A percentile compares a stretch with the other conserved stretches of the same genome.
These are phyloP conservation scores for Dolichoris vasculosae DNA, from an alignment of 1,140 invertebrate genomes.

Conservation along the genomic window DNA sequence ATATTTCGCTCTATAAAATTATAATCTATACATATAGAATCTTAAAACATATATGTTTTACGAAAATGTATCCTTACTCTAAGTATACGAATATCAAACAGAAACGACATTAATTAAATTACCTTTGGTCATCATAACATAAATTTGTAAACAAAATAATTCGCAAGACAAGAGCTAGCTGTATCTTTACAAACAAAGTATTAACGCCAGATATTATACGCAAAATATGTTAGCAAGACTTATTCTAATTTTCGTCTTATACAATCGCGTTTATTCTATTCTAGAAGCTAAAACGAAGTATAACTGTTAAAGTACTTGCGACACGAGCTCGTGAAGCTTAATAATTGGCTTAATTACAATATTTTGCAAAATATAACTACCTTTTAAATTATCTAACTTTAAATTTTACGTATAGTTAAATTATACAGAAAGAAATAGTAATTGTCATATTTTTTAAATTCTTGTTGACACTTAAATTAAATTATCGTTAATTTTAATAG, in stretches of 20 bases:
- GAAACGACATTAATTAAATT: background rate
- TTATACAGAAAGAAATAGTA: background rate
- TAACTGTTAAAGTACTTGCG: background rate
- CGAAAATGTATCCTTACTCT: background rate
- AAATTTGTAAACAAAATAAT: background rate
- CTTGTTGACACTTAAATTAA: background rate
- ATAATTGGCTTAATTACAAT: background rate
- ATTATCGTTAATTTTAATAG: background rate
- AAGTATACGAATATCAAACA: background rate
- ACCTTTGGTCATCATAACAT: background rate
- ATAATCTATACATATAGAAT: background rate
- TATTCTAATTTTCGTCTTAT: background rate
- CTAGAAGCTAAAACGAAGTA: background rate
- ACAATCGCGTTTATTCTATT: background rate
- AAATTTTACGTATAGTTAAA: background rate
- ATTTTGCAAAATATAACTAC: background rate
- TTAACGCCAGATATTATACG: background rate
- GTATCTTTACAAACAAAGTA: background rate
- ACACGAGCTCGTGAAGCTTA: background rate
- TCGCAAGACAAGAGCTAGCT: background rate
- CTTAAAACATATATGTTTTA: conserved; percentile 1
- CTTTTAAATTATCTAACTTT: background rate
- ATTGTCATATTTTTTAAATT: background rate
- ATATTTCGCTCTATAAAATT: background rate
- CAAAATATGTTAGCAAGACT: background rate